These are phyloP conservation scores for Saimiri boliviensis DNA, from an alignment of 2,113 vertebrate species.

Conservation along the genomic window DNA sequence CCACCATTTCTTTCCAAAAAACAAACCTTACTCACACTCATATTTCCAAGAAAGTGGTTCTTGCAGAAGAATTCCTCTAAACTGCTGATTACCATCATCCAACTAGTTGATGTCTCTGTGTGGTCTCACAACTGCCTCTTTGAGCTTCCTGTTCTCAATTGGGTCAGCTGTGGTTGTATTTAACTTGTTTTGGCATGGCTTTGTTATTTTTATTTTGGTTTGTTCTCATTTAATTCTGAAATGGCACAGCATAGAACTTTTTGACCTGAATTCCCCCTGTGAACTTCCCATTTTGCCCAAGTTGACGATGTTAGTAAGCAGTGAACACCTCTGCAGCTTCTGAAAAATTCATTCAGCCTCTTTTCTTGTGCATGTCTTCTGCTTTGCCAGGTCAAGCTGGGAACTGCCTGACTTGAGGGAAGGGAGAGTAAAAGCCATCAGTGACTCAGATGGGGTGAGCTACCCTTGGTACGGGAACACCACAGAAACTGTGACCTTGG, in stretches of 20 bases:
- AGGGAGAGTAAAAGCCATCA: slow-evolving; percentile 96
- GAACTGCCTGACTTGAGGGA: slow-evolving; percentile 96
- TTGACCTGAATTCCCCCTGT: background rate
- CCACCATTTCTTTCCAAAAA: background rate
- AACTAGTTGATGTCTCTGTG: background rate
- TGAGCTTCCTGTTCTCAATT: background rate
- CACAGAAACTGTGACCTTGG: slow-evolving; percentile 96
- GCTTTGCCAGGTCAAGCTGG: slow-evolving; percentile 94
- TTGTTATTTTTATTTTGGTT: background rate
- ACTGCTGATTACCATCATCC: background rate
- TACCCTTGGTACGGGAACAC: slow-evolving; percentile 99
- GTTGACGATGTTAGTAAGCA: background rate
- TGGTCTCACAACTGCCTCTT: background rate
- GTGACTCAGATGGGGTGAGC: slow-evolving; percentile 97
- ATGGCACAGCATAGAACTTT: background rate
- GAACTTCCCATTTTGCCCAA: background rate
- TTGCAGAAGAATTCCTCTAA: background rate
- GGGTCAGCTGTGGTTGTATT: background rate
- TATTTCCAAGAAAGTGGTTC: background rate
- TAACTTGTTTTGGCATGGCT: slow-evolving; percentile 11
- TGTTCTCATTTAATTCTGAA: slow-evolving; percentile 3
- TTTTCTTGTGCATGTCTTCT: slow-evolving; percentile 67
- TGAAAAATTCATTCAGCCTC: slow-evolving; percentile 49
- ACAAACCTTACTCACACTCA: background rate
- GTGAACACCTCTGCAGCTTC: slow-evolving; percentile 13